A percentile compares a stretch with the other conserved stretches of the same genome.
Conservation (phyloP, 2,888 invertebrate genomes). For the Slavum lentiscoides region DNA sequence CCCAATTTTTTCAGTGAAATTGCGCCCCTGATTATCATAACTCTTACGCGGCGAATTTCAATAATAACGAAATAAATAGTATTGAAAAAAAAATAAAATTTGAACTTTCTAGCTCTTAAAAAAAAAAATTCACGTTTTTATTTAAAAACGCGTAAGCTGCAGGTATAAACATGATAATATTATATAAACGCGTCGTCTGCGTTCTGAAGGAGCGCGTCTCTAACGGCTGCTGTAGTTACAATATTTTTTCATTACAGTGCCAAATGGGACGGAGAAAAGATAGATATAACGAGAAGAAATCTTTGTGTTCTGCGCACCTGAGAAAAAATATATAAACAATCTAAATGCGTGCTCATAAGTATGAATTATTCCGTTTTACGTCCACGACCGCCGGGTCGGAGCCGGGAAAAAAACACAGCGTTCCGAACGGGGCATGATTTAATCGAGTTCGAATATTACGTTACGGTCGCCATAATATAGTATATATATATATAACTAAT, state of each 20-base stretch:
- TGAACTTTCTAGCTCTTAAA: too few relatives aligned
- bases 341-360: neutral
- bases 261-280: neutral
- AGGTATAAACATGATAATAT: too few relatives aligned
- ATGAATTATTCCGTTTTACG: neutral
- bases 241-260: neutral
- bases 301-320: neutral
- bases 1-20: too few relatives aligned
- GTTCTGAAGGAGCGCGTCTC: too few relatives aligned
- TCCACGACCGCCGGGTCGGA: neutral
- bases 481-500: too few relatives aligned
- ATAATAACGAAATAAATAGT: neutral
- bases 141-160: too few relatives aligned
- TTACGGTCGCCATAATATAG: too few relatives aligned
- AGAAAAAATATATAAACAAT: neutral
- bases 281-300: neutral
- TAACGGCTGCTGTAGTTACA: neutral
- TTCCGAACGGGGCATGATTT: neutral
- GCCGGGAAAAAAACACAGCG: neutral
- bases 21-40: too few relatives aligned
- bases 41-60: neutral
- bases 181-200: too few relatives aligned
- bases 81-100: neutral
- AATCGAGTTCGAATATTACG: neutral
- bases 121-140: too few relatives aligned